Evolutionary conservation across 2,888 invertebrate species (phyloP).

Genomic region (Resseliella maxima): DNA sequence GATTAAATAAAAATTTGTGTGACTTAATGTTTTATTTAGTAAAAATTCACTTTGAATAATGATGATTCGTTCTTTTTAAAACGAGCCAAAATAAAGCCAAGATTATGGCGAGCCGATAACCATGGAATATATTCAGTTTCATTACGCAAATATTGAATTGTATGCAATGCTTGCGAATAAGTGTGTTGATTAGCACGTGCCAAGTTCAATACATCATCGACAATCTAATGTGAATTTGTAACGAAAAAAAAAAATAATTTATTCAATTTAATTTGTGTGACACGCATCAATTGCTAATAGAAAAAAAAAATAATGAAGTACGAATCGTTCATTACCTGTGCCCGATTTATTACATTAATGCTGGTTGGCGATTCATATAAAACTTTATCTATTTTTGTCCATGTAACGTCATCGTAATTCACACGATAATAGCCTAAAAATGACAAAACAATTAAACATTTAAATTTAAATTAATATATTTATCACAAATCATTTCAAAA

Average conservation of each 20-base stretch:
- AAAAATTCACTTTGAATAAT: constrained; percentile 58
- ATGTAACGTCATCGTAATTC: constrained; percentile 73
- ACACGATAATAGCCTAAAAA: constrained; percentile 75
- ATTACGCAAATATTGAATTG: constrained; percentile 75
- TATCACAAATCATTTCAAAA: too few species aligned
- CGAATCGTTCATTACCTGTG: constrained; percentile 69
- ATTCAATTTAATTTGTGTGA: not conserved
- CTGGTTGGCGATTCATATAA: constrained; percentile 67
- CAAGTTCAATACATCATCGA: constrained; percentile 83
- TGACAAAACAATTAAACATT: not conserved
- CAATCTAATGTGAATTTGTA: constrained; percentile 69
- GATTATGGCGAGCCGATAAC: constrained; percentile 72
- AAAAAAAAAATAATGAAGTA: constrained; percentile 3
- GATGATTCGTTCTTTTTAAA: not conserved
- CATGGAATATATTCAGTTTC: constrained; percentile 83
- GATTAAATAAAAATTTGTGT: too few species aligned
- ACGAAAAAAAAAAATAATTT: not conserved
- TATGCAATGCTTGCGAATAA: constrained; percentile 74
- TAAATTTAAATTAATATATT: too few species aligned
- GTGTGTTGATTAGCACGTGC: constrained; percentile 75
- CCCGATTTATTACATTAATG: constrained; percentile 77
- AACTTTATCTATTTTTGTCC: constrained; percentile 69
- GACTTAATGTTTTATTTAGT: too few species aligned
- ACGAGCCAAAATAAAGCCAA: constrained; percentile 59
- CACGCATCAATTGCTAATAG: too few species aligned